A percentile compares a stretch with the other conserved stretches of the same genome.
These are phyloP conservation scores for Macquaria australasica DNA, from an alignment of 2,113 vertebrate genomes.

Conservation along the genomic window DNA sequence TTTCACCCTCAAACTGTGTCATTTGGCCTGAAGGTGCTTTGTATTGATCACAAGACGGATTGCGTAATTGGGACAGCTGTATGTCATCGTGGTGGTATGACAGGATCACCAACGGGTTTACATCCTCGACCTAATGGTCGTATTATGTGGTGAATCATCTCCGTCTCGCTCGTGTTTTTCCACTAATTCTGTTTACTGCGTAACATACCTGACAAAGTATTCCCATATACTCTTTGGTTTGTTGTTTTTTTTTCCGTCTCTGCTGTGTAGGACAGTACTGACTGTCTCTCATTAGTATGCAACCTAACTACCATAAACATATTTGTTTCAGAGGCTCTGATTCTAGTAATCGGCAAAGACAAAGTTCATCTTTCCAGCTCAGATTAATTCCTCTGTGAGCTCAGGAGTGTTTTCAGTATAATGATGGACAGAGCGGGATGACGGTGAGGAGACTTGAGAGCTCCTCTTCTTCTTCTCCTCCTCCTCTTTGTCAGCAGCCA, in stretches of 20 bases:
- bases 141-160: slow-evolving; percentile 54
- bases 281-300: neutral
- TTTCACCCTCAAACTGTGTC: slow-evolving; percentile 1
- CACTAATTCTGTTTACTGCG: slow-evolving; percentile 57
- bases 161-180: slow-evolving; percentile 17
- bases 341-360: slow-evolving; percentile 1
- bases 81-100: slow-evolving; percentile 44
- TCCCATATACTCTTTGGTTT: neutral
- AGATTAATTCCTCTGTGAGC: slow-evolving; percentile 43
- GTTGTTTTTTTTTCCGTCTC: neutral
- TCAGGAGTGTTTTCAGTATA: slow-evolving; percentile 42
- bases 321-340: neutral
- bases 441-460: slow-evolving; percentile 41
- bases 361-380: neutral
- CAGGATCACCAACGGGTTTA: slow-evolving; percentile 44
- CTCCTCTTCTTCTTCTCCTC: neutral
- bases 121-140: slow-evolving; percentile 12
- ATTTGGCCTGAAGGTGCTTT: neutral
- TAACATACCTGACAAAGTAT: slow-evolving; percentile 53
- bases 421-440: slow-evolving; percentile 28
- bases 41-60: slow-evolving; percentile 34
- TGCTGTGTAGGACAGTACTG: slow-evolving; percentile 23
- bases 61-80: slow-evolving; percentile 3
- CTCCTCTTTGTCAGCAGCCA: slow-evolving; percentile 1
- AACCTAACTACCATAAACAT: neutral